A percentile compares a stretch with the other conserved stretches of the same genome.
phyloP scores from a whole-genome alignment of 35 echinoderm and acorn worm genomes.

The Hemicentrotus pulcherrimus region DNA sequence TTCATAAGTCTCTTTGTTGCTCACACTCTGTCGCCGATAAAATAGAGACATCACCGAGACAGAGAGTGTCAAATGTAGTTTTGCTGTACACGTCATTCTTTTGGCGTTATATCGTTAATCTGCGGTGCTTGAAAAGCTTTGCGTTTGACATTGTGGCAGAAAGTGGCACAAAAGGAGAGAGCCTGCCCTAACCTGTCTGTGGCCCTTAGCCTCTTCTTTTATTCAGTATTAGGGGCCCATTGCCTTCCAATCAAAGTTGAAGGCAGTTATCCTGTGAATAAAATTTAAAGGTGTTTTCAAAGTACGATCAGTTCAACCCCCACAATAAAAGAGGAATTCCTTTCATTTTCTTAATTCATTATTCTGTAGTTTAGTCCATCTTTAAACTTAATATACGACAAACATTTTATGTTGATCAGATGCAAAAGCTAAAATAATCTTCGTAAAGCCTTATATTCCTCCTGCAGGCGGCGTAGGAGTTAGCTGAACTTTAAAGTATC shows the following conservation, averaged over 20 bases:
- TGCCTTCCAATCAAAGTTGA: too few species aligned
- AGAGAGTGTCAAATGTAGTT: background rate
- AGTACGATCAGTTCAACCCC: too few species aligned
- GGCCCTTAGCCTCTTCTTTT: too few species aligned
- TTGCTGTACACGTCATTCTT: background rate
- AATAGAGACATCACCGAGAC: background rate
- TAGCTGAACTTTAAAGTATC: background rate
- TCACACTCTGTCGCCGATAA: background rate
- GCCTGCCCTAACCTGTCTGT: background rate
- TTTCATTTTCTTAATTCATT: too few species aligned
- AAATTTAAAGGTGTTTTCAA: too few species aligned
- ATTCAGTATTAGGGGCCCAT: too few species aligned
- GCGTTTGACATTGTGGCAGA: background rate
- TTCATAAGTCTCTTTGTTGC: background rate
- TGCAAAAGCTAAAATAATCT: background rate
- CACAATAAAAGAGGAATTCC: too few species aligned
- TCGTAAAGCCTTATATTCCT: background rate
- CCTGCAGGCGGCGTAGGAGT: background rate
- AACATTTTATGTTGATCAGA: too few species aligned
- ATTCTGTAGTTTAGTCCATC: too few species aligned
- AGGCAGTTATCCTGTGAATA: too few species aligned
- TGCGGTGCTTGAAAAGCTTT: background rate
- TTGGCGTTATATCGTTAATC: background rate
- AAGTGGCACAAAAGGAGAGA: background rate
- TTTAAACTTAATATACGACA: too few species aligned